Base-by-base conservation (phyloP, 2,797 vertebrate genomes). In the Decapterus maruadsi region DNA sequence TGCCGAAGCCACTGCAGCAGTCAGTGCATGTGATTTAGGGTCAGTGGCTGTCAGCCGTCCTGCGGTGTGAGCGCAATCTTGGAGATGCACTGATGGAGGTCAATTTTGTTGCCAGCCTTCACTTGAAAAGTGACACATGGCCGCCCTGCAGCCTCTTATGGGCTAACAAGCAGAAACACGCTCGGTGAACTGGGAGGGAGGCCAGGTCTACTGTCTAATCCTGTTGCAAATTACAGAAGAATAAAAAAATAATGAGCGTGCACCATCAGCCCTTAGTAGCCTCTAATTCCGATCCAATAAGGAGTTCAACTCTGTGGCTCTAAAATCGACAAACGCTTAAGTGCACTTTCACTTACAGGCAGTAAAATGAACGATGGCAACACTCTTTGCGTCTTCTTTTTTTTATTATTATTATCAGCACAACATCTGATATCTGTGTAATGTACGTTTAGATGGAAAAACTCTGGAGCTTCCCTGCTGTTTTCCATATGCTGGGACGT, bases 41-140 rank as follows among this genome's bases (percentile, higher is more conserved):
- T 72, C 77, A 68, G 61, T 58, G 6, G 78, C 77, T 74, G 85
- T 85, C 82, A 82, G 85, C 71, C 72, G 84, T 72, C 83, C 77
- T 57, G 62, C 83, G 80, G 75, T 29, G 36, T 19, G 60, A 74
- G 57, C 61, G 77, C 76, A 61, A 60, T 12, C 75, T 62, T 36
- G 11, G 51, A 77, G 66, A 80, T 77, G 65, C 68, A 54, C 71
- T 48, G 67, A 81, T 68, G 51, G 73, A 76, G 31, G 62, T 40
- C 75, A 71, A 82, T 85, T 86, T 66, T 73, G 68, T 51, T 71
- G 60, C 74, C 79, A 80, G 59, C 6, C 20, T 51, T 81, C 63
- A 68, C 53, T 78, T 14, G 62, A 83, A 77, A 78, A 76, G 65
- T 78, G 83, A 84, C 83, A 91, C 81, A 82, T 43, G 74, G 72